Evolutionary conservation across 2,797 vertebrate species (phyloP).

Genomic region (Philypnodon macrostomus): DNA sequence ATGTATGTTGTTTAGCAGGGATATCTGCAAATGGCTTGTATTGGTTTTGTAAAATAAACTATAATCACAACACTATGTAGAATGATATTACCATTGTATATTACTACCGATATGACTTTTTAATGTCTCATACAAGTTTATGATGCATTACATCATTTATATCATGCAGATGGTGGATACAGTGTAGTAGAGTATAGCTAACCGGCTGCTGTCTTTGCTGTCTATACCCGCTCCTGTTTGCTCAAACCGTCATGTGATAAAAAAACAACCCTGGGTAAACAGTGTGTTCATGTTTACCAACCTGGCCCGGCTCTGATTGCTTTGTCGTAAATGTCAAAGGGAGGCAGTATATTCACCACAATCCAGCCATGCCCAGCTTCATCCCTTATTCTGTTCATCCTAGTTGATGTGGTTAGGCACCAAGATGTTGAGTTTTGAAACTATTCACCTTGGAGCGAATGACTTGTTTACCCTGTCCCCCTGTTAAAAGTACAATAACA

Average conservation of each 20-base stretch:
- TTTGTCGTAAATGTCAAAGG: constrained; percentile 20
- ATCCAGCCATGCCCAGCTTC: constrained; percentile 3
- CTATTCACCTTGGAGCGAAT: not conserved
- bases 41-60: too few relatives aligned
- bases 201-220: not conserved
- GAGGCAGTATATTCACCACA: constrained; percentile 13
- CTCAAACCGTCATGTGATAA: constrained; percentile 19
- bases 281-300: constrained; percentile 39
- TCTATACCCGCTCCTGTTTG: constrained; percentile 2
- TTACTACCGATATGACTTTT: too few relatives aligned
- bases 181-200: not conserved
- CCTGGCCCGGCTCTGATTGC: constrained; percentile 23
- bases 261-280: constrained; percentile 33
- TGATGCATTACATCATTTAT: not conserved
- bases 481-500: constrained; percentile 3
- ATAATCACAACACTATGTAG: too few relatives aligned
- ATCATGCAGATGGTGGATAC: not conserved
- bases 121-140: too few relatives aligned
- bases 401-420: not conserved
- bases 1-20: too few relatives aligned
- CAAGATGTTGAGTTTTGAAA: not conserved
- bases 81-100: too few relatives aligned
- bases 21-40: too few relatives aligned
- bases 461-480: not conserved
- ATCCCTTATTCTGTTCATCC: not conserved